These are phyloP conservation scores for Brachionus calyciflorus DNA, from an alignment of 1,140 invertebrate species.

Conservation along the genomic window DNA sequence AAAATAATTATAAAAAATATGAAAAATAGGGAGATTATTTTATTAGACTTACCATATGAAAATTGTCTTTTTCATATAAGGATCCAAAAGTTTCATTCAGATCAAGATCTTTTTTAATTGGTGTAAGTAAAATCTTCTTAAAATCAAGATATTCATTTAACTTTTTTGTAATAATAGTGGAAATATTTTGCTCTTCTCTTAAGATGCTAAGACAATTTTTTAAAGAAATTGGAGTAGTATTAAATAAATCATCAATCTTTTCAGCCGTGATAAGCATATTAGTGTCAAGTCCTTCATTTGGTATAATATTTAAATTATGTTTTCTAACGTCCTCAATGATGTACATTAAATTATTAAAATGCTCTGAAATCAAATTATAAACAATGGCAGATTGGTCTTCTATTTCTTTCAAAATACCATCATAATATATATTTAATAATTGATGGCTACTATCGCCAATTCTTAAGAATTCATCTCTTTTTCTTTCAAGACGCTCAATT, in stretches of 20 bases:
- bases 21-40: too few species aligned
- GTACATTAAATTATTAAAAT: neutral
- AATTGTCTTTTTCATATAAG: neutral
- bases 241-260: neutral
- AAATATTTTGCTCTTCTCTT: neutral
- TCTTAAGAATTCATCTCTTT: neutral
- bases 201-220: neutral
- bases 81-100: neutral
- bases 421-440: neutral
- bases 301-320: neutral
- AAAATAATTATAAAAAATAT: too few species aligned
- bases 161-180: neutral
- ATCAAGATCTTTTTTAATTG: neutral
- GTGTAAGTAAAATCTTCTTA: neutral
- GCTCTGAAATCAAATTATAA: neutral
- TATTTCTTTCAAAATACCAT: neutral
- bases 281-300: neutral
- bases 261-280: neutral
- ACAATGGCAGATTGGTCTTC: neutral
- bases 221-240: neutral
- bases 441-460: neutral
- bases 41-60: conserved; percentile 5
- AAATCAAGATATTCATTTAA: neutral
- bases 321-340: neutral
- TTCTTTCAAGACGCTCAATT: neutral